phyloP scores from a whole-genome alignment of 2,888 invertebrate genomes.

The Ischnus inquisitorius region DNA sequence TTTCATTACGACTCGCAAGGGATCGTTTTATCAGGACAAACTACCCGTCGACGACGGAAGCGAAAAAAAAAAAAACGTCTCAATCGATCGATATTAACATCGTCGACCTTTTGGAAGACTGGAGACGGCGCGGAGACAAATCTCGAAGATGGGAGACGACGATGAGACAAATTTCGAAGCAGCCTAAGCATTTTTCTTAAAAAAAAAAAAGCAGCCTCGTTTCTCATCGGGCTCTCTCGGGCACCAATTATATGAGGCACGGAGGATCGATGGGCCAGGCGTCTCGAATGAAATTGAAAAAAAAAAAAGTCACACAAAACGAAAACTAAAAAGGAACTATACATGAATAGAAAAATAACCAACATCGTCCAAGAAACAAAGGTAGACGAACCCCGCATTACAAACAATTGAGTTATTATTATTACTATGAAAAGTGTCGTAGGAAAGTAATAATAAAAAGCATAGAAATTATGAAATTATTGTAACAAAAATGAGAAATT shows the following conservation, averaged over 20 bases:
- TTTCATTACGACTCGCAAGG: constrained; percentile 4
- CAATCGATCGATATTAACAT: constrained; percentile 33
- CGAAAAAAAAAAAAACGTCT: not conserved
- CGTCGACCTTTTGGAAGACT: constrained; percentile 15
- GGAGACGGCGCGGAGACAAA: constrained; percentile 31
- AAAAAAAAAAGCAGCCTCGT: constrained; percentile 40
- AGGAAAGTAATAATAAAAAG: too few relatives aligned
- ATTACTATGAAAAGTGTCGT: too few relatives aligned
- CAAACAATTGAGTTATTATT: too few relatives aligned
- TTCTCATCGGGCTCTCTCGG: constrained; percentile 34
- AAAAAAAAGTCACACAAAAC: constrained; percentile 1
- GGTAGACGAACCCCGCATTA: too few relatives aligned
- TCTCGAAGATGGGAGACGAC: constrained; percentile 11
- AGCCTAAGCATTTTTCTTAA: constrained; percentile 18
- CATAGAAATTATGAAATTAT: too few relatives aligned
- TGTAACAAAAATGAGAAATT: too few relatives aligned
- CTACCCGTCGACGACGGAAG: not conserved
- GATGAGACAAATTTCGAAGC: constrained; percentile 41
- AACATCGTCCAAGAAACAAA: too few relatives aligned
- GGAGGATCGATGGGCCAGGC: constrained; percentile 22
- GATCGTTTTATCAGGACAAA: constrained; percentile 27
- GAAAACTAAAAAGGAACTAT: constrained; percentile 20
- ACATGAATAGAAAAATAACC: not conserved
- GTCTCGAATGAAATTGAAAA: not conserved
- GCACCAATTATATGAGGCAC: constrained; percentile 38